phyloP scores from a whole-genome alignment of 2,797 vertebrate genomes.

The Hirundo rustica region DNA sequence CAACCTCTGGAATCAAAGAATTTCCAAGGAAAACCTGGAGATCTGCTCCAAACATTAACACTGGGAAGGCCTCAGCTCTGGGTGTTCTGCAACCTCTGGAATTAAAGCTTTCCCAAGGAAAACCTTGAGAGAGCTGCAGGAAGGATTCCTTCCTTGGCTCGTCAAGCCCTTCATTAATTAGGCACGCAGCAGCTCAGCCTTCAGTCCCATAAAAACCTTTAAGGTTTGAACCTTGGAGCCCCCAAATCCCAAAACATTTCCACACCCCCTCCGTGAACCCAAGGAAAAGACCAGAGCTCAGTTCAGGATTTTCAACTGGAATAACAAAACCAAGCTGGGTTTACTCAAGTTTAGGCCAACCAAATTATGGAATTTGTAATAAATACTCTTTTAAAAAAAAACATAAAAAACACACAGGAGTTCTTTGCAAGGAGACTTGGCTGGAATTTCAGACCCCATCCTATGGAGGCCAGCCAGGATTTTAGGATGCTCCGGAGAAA shows the following conservation, averaged over 20 bases:
- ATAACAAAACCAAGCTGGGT: neutral
- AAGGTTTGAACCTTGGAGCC: neutral
- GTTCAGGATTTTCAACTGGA: neutral
- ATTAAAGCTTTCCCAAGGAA: too few species aligned
- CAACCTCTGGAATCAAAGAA: too few species aligned
- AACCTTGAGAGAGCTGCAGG: too few species aligned
- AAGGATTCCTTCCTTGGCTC: neutral
- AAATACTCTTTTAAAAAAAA: neutral
- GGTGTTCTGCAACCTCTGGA: too few species aligned
- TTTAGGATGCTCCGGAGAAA: fast-evolving
- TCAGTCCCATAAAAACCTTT: neutral
- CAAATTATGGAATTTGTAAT: neutral
- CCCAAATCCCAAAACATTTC: neutral
- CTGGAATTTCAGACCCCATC: neutral
- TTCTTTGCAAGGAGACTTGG: neutral
- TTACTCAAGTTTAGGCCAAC: neutral
- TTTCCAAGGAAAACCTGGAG: too few species aligned
- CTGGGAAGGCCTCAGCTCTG: too few species aligned
- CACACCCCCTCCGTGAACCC: neutral
- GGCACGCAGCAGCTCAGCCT: neutral
- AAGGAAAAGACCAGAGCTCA: neutral
- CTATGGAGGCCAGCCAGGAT: neutral
- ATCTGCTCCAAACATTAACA: too few species aligned
- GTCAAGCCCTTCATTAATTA: neutral
- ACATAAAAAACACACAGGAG: neutral